phyloP scores from a whole-genome alignment of 2,888 invertebrate genomes.

The Drosophila atripex region DNA sequence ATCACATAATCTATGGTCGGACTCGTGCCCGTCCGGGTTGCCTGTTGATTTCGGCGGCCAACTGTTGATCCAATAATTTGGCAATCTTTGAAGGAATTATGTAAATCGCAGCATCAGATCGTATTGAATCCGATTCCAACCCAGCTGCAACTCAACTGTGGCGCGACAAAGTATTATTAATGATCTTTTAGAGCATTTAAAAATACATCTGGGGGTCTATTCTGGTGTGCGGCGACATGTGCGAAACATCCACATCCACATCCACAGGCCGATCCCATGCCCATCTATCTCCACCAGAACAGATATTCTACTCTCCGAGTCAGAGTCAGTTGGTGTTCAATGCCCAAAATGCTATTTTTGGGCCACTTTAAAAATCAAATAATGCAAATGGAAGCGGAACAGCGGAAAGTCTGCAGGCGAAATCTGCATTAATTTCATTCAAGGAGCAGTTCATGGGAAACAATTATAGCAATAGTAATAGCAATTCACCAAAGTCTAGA shows the following conservation, averaged over 20 bases:
- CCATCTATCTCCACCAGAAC: constrained; percentile 34
- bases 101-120: constrained; percentile 17
- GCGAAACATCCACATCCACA: constrained; percentile 22
- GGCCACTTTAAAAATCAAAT: constrained; percentile 28
- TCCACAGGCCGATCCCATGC: constrained; percentile 15
- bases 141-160: constrained; percentile 47
- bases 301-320: constrained; percentile 28
- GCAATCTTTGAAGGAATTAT: constrained; percentile 37
- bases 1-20: constrained; percentile 43
- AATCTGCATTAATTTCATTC: constrained; percentile 11
- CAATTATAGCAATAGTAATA: too few species aligned
- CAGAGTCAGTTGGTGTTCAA: constrained; percentile 45
- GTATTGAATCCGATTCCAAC: constrained; percentile 12
- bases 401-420: constrained; percentile 19
- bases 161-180: constrained; percentile 71
- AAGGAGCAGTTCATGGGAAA: neutral
- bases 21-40: neutral
- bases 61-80: constrained; percentile 50
- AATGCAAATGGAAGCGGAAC: constrained; percentile 11
- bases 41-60: constrained; percentile 24
- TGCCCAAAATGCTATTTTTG: constrained; percentile 37
- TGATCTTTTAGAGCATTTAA: constrained; percentile 69
- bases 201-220: constrained; percentile 63
- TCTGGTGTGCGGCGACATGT: constrained; percentile 53
- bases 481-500: neutral